phyloP scores from a whole-genome alignment of 2,113 vertebrate species.

The Apteryx mantelli region DNA sequence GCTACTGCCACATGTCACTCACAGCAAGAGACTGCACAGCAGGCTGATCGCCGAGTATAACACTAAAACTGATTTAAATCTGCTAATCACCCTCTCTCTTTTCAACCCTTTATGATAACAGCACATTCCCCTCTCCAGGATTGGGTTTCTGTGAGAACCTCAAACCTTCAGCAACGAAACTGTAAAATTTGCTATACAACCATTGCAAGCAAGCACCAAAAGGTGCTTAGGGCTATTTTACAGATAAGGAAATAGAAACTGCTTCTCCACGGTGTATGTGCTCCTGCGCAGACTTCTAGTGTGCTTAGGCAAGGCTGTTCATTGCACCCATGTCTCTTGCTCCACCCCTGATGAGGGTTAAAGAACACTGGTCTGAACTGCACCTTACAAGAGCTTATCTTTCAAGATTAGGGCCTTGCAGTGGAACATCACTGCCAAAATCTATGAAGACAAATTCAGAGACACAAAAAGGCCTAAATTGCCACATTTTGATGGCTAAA shows the following conservation, averaged over 20 bases:
- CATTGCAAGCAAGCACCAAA: background rate
- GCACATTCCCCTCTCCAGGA: background rate
- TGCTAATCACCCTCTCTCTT: background rate
- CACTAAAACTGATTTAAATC: background rate
- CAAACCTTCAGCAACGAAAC: background rate
- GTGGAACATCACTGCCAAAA: background rate
- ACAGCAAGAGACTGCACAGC: background rate
- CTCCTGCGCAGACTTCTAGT: background rate
- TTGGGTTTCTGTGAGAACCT: background rate
- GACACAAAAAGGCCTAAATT: background rate
- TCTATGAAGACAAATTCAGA: background rate
- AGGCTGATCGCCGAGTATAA: background rate
- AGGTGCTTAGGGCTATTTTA: background rate
- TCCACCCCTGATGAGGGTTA: slow-evolving; percentile 13
- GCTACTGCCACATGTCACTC: background rate
- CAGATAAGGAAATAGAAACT: background rate
- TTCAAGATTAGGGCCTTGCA: background rate
- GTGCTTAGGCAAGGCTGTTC: rapidly evolving
- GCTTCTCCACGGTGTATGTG: background rate
- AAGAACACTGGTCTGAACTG: background rate
- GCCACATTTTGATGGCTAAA: background rate
- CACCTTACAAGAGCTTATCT: background rate
- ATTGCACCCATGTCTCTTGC: background rate
- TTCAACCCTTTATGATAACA: background rate
- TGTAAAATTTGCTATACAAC: background rate